Base-by-base conservation (phyloP, 2,113 vertebrate species). In the Uria aalge region DNA sequence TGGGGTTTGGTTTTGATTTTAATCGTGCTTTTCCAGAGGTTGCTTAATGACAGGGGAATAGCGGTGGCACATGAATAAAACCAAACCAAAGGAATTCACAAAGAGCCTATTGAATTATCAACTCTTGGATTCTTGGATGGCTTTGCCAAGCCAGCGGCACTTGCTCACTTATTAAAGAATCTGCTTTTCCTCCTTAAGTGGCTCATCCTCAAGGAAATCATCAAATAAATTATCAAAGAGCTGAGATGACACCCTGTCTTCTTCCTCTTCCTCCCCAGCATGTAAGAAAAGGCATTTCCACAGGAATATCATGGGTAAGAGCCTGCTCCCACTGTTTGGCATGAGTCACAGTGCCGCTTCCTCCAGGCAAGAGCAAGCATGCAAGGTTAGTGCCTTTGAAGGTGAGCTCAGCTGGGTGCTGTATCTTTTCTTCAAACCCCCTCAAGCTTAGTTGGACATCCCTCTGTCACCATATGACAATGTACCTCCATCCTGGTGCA, bases 1-100 rank as follows among this genome's bases (percentile, higher is more conserved):
- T 59, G 22, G n/a, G 23, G 8, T 75, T 86, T 88, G 85, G 53
- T 80, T 92, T 93, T 85, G 47, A 92, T 74, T 93, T 92, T 93
- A 90, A 63, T 84, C 1, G 0, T 53, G 45, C 10, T 95, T 96
- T 96, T 94, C 45, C 76, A 89, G 69, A 77, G 50, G 3, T 68
- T 85, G 40, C 34, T 95, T 78, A 91, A 63, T 92, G 64, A 43
- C 8, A 93, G 48, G 9, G 47, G n/a, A 88, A 72, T 47, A 75
- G 38, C 11, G 60, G 60, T 84, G 75, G 62, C 48, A 53, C 59
- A 38, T 8, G 41, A 62, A 17, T 85, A 75, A 92, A 91, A 69
- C 13, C 45, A 75, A 93, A 79, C 38, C 34, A 80, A 94, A 85
- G 18, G 41, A 93, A 91, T 88, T 94, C 80, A 69, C 45, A 45